Evolutionary conservation across 2,113 vertebrate species (phyloP), one percentile per base, ranked within the genome.

Genomic region (Laticauda colubrina): DNA sequence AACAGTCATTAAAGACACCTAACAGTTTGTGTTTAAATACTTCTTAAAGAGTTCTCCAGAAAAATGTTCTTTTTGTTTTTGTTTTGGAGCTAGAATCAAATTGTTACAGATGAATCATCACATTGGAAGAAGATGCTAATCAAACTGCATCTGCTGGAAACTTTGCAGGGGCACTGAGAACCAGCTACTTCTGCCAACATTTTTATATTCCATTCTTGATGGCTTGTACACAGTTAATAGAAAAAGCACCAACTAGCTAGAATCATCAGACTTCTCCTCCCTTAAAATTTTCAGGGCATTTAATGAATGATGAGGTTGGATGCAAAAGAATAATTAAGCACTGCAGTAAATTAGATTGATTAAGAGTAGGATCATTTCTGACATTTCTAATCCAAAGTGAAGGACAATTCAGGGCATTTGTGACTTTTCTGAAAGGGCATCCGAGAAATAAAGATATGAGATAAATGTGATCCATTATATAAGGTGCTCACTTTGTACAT

Each of bases 361-460:
- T 97, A 96, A 95, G 91, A 92, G 64, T 34, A 0, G 75, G n/a
- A 96, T 96, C 91, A 91, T 93, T 88, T 94, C 61, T 97, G 95
- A 95, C 95, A 96, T 96, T 95, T 95, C 90, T 93, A 96, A 94
- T 94, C 89, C 24, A 88, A 95, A 94, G 88, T 96, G 93, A 96
- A 96, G 92, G 90, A 97, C 92, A 95, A 91, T 45, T 8, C 87
- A 92, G 93, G 69, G 87, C 55, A 6, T 87, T 93, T 94, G 92
- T 92, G 94, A 93, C 61, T 96, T 96, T 96, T 90, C 87, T 93
- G 94, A 92, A 95, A 96, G 90, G 59, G 85, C 26, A 89, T 93
- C 90, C 81, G 88, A 90, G 95, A 90, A 93, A 91, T 92, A 93
- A 94, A 95, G 93, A 94, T 93, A 90, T 59, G 59, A 93, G 93